phyloP scores from a whole-genome alignment of 2,797 vertebrate species.

The Myioborus melanocephalus region DNA sequence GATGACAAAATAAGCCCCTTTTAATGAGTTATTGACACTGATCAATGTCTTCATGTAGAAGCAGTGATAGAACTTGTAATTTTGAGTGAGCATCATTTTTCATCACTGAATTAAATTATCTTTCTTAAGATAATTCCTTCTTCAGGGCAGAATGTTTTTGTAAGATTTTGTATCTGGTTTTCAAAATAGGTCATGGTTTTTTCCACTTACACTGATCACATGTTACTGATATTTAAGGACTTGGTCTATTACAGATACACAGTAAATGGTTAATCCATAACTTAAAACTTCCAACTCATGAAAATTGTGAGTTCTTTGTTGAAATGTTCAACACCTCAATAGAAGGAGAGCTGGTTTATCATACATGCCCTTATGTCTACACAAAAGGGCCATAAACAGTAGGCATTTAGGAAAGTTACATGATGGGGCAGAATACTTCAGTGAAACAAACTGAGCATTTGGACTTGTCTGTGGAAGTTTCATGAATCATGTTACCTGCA shows the following conservation, averaged over 20 bases:
- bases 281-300: background rate
- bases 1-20: accelerated
- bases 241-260: background rate
- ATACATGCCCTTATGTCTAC: accelerated
- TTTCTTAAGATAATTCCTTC: background rate
- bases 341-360: background rate
- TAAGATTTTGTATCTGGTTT: background rate
- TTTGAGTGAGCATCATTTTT: background rate
- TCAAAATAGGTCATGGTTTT: background rate
- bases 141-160: background rate
- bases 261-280: background rate
- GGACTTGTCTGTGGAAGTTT: background rate
- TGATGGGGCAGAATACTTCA: background rate
- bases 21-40: background rate
- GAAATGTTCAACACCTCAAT: background rate
- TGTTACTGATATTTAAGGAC: background rate
- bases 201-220: background rate
- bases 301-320: background rate
- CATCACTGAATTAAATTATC: background rate
- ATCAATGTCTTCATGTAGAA: accelerated
- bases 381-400: accelerated
- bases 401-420: background rate
- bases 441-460: background rate
- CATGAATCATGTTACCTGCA: background rate
- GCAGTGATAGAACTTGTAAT: background rate